Evolutionary conservation across 2,888 invertebrate genomes (phyloP).

Genomic region (Amorpha juglandis): DNA sequence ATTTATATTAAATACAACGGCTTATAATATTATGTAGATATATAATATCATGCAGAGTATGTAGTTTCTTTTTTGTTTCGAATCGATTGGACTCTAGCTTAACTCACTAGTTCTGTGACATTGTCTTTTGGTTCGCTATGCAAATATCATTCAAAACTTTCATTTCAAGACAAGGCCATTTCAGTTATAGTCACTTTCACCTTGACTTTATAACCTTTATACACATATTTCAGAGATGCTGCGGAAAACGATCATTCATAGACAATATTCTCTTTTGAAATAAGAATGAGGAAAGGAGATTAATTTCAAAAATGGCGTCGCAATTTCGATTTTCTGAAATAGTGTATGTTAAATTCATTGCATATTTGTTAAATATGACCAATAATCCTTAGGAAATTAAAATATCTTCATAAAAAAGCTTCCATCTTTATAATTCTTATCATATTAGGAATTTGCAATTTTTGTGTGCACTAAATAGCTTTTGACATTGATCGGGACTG

Average conservation of each 20-base stretch:
- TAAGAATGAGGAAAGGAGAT: too few species aligned
- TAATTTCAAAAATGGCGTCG: too few species aligned
- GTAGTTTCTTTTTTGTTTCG: background rate
- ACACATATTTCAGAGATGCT: background rate
- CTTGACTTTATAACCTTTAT: slow-evolving; percentile 2
- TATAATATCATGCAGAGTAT: background rate
- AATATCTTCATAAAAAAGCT: too few species aligned
- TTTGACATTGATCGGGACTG: slow-evolving; percentile 14
- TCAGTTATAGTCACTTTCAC: slow-evolving; percentile 21
- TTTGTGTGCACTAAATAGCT: too few species aligned
- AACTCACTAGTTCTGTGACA: background rate
- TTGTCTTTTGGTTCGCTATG: slow-evolving; percentile 7
- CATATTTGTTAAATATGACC: too few species aligned
- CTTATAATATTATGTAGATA: background rate
- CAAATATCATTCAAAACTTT: slow-evolving; percentile 21
- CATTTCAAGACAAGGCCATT: slow-evolving; percentile 22
- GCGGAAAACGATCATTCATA: too few species aligned
- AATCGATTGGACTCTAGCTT: background rate
- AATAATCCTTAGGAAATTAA: too few species aligned
- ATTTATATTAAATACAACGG: background rate
- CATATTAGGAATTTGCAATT: too few species aligned
- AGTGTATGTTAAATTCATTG: too few species aligned
- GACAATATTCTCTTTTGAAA: too few species aligned
- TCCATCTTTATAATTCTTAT: too few species aligned
- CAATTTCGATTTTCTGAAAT: too few species aligned